These are phyloP conservation scores for Paguma larvata DNA, from an alignment of 2,797 vertebrate genomes.

Conservation along the genomic window DNA sequence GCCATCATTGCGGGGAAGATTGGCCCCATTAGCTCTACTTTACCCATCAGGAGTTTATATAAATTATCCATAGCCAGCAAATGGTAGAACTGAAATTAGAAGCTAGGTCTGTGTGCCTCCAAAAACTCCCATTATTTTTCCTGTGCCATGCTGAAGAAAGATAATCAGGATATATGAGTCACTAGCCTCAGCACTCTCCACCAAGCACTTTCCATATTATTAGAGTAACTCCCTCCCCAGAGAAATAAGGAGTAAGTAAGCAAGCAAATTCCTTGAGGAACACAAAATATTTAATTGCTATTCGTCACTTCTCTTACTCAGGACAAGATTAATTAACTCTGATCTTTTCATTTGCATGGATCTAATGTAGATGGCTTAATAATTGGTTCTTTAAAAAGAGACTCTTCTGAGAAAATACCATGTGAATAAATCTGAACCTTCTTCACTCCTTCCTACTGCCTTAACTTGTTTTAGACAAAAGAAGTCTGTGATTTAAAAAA, in stretches of 20 bases:
- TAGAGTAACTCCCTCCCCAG: conserved; percentile 67
- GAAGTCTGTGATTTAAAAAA: conserved; percentile 55
- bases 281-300: conserved; percentile 82
- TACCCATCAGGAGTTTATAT: neutral
- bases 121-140: conserved; percentile 25
- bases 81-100: neutral
- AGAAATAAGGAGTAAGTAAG: conserved; percentile 77
- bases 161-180: conserved; percentile 68
- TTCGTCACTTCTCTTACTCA: conserved; percentile 73
- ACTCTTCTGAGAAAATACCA: conserved; percentile 75
- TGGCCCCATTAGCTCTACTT: neutral
- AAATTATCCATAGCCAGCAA: neutral
- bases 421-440: conserved; percentile 71
- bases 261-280: conserved; percentile 74
- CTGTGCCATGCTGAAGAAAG: neutral
- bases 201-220: conserved; percentile 64
- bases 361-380: conserved; percentile 74
- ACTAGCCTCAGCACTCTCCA: conserved; percentile 42
- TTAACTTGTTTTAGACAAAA: conserved; percentile 81
- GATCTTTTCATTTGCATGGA: conserved; percentile 79
- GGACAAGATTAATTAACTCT: conserved; percentile 83
- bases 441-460: conserved; percentile 77
- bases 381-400: conserved; percentile 80
- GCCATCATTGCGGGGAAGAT: neutral
- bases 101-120: neutral